Base-by-base conservation (phyloP, 2,888 invertebrate genomes). In the Morinoia aosen region DNA sequence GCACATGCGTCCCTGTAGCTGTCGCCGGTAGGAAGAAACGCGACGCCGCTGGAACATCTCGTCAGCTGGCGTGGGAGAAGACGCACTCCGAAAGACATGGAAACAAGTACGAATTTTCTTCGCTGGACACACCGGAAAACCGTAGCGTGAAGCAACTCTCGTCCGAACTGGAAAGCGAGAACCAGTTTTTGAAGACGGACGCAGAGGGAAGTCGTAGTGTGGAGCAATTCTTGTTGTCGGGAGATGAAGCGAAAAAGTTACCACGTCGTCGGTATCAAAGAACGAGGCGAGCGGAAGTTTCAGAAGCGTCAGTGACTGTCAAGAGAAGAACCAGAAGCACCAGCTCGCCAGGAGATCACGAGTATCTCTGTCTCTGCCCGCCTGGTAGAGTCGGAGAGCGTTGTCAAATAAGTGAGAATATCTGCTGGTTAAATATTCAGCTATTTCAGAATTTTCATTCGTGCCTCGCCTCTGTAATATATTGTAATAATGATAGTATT, bases 361-460 rank as follows among this genome's bases (percentile, higher is more conserved):
- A 58, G 48, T 96, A 96, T 88, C 64, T 64, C 40, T 96, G 96
- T 88, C 61, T 96, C 11, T 96, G 96, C 88, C 95, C 96, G 48
- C 96, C 95, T n/a, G 95, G 56, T 16, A 58, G 88, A 88, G 56
- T 56, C 48, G 95, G 95, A 48, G 88, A 88, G 48, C 58, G 40
- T 48, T 95, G 95, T 39, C 56, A 95, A 12, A 95, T 56, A 33
- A 88, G 95, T 95, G 88, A 88, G 56, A 58, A 57, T 58, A 58
- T 95, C 14, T 64, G 14, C 39, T 76, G 56, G 76, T 16, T n/a
- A 0, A 48, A 19, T 48, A 48, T 2, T 48, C 48, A 5, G 48
- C 48, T 48, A 48, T 48, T 48, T 48, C 48, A 48, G 5, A 48
- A 48, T 48, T 48, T 48, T 48, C 2, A 48, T 48, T 2, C 5